phyloP scores from a whole-genome alignment of 2,888 invertebrate species.

The Drosophila meridiana region DNA sequence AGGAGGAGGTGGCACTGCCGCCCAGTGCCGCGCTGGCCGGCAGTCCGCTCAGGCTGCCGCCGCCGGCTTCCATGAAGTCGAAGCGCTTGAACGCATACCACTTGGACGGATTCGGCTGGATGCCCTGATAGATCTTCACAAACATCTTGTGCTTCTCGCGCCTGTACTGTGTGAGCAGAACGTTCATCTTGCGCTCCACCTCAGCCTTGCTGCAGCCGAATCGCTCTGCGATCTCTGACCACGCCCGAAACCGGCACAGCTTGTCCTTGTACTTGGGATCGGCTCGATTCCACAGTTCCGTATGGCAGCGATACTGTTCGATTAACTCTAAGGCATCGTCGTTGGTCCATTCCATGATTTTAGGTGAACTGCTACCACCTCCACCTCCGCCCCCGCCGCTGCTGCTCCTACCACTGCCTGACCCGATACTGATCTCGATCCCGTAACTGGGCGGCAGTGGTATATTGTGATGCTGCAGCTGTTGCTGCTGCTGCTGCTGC shows the following conservation, averaged over 20 bases:
- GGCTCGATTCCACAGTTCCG: conserved; percentile 84
- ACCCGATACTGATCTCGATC: conserved; percentile 17
- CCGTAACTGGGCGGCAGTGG: conserved; percentile 55
- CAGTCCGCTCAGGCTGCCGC: conserved; percentile 70
- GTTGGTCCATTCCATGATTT: conserved; percentile 84
- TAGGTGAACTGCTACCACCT: conserved; percentile 56
- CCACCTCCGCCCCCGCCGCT: conserved; percentile 15
- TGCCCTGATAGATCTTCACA: conserved; percentile 83
- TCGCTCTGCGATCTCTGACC: conserved; percentile 84
- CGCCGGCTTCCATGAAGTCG: conserved; percentile 83
- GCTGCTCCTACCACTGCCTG: conserved; percentile 18
- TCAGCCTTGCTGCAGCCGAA: conserved; percentile 85
- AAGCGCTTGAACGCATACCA: conserved; percentile 84
- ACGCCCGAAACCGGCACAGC: conserved; percentile 83
- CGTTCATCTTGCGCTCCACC: conserved; percentile 85
- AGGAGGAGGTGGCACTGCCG: conserved; percentile 26
- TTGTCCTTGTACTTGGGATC: conserved; percentile 85
- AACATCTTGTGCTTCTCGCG: conserved; percentile 84
- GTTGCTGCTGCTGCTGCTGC: neutral
- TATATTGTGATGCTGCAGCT: conserved; percentile 41
- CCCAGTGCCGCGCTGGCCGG: conserved; percentile 38
- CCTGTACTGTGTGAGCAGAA: conserved; percentile 83
- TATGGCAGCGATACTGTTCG: conserved; percentile 84
- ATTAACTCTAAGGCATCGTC: conserved; percentile 84
- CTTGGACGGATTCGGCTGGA: conserved; percentile 84